Conservation (phyloP, 2,797 vertebrate genomes). For the Poecilia wingei region DNA sequence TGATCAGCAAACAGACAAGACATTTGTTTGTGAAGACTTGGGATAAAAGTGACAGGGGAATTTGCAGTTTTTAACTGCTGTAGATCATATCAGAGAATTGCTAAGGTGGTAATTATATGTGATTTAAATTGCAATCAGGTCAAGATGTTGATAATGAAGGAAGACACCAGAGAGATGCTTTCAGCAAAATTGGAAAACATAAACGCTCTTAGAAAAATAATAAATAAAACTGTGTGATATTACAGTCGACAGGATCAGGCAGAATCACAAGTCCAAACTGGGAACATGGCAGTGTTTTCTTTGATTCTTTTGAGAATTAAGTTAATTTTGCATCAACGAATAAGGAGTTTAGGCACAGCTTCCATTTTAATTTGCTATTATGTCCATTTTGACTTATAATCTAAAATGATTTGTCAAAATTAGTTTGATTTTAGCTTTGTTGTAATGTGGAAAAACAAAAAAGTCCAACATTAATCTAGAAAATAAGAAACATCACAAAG, state of each 20-base stretch:
- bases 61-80: conserved; percentile 15
- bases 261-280: neutral
- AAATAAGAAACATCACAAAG: neutral
- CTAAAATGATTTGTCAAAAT: neutral
- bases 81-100: conserved; percentile 30
- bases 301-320: neutral
- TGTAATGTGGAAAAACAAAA: neutral
- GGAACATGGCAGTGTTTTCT: neutral
- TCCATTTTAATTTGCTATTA: neutral
- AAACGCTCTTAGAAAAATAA: neutral
- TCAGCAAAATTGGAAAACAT: neutral
- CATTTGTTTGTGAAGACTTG: conserved; percentile 47
- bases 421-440: neutral
- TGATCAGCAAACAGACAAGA: conserved; percentile 55
- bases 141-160: conserved; percentile 5
- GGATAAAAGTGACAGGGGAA: conserved; percentile 32
- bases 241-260: neutral
- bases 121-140: conserved; percentile 46
- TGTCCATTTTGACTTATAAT: neutral
- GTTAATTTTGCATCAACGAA: neutral
- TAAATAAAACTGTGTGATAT: neutral
- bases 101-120: conserved; percentile 39
- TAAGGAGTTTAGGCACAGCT: neutral
- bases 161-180: conserved; percentile 5
- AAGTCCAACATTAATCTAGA: neutral